Evolutionary conservation across 2,113 vertebrate species (phyloP).

Genomic region (Phrynosoma blainvillii): DNA sequence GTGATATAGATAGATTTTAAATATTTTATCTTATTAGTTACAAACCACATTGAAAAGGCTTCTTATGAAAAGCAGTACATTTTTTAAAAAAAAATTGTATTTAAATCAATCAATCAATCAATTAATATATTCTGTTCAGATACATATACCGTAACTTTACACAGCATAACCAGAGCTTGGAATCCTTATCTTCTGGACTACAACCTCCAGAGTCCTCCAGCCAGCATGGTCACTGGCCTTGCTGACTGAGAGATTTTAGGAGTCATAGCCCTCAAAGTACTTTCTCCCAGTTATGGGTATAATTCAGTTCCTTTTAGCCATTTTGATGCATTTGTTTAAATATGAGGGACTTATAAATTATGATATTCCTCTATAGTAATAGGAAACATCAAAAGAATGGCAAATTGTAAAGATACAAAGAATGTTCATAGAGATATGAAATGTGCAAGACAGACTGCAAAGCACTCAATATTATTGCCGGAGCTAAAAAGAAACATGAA

Average conservation of each 20-base stretch:
- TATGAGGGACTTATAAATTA: neutral
- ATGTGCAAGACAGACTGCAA: slow-evolving; percentile 25
- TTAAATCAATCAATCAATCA: neutral
- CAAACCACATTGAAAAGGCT: neutral
- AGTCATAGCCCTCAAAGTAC: no score
- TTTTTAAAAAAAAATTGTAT: neutral
- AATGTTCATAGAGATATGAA: neutral
- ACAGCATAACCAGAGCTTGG: neutral
- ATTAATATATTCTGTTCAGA: neutral
- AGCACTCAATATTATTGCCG: slow-evolving; percentile 5
- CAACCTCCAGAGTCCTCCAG: no score
- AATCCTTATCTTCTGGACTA: no score
- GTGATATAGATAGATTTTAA: neutral
- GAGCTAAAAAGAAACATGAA: slow-evolving; percentile 36
- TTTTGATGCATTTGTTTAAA: neutral
- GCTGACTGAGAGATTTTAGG: no score
- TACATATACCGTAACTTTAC: neutral
- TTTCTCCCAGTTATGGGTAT: no score
- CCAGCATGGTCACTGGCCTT: no score
- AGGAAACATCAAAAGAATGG: neutral
- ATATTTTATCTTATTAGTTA: neutral
- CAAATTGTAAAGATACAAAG: neutral
- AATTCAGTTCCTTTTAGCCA: neutral
- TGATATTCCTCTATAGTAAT: neutral
- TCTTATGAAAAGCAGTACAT: neutral